Evolutionary conservation across 1,140 invertebrate genomes (phyloP).

Genomic region (Lepidurus arcticus): DNA sequence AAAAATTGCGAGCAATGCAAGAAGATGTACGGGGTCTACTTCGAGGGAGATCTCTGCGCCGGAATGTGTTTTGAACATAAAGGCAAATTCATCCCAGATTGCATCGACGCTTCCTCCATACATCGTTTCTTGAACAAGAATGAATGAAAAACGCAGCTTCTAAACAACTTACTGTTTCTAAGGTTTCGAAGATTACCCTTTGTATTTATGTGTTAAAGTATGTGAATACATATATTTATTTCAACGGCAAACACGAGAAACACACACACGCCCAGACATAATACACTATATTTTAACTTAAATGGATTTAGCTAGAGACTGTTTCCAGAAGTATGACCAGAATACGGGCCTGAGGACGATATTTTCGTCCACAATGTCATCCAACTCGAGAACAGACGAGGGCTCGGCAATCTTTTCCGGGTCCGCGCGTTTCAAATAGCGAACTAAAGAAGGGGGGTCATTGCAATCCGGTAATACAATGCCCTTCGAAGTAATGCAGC

Average conservation of each 20-base stretch:
- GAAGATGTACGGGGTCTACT: slow-evolving; percentile 76
- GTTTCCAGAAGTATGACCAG: slow-evolving; percentile 3
- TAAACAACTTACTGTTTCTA: background rate
- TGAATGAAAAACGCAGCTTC: slow-evolving; percentile 38
- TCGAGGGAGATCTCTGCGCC: slow-evolving; percentile 73
- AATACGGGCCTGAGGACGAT: background rate
- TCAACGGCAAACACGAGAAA: background rate
- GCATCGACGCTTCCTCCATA: slow-evolving; percentile 70
- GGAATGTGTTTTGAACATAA: slow-evolving; percentile 73
- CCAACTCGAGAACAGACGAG: background rate
- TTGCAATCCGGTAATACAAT: slow-evolving; percentile 46
- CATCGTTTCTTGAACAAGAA: slow-evolving; percentile 69
- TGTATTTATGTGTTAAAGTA: slow-evolving; percentile 23
- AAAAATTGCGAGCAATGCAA: slow-evolving; percentile 82
- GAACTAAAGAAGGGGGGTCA: slow-evolving; percentile 44
- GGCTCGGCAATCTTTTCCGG: slow-evolving; percentile 7
- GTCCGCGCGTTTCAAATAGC: slow-evolving; percentile 40
- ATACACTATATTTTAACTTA: background rate
- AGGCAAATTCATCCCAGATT: slow-evolving; percentile 74
- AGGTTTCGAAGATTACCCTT: background rate
- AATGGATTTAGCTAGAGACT: background rate
- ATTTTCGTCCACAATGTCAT: background rate
- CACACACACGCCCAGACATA: background rate
- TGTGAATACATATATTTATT: background rate
- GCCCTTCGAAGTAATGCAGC: slow-evolving; percentile 41